Evolutionary conservation across 2,113 vertebrate genomes (phyloP), one percentile per base, ranked within the genome.

Genomic region (Sinosuthora webbiana): DNA sequence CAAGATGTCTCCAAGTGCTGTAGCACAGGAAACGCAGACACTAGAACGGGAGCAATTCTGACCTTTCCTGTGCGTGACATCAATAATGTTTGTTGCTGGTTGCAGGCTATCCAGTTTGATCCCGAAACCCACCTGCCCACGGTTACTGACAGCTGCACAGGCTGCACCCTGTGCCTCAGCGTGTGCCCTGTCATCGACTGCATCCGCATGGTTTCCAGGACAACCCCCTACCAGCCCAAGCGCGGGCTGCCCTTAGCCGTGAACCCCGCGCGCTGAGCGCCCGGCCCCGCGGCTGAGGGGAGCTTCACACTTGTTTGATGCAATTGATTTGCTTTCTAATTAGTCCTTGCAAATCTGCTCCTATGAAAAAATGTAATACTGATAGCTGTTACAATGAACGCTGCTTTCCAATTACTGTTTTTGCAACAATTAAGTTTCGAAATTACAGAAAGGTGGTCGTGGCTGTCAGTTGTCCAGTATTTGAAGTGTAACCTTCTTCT

Each of bases 171-270:
- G 84, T 99, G 99, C 90, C 96, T 99, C 94, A 99, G 99, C 22
- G 98, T 99, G 95, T 99, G 99, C 96, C 99, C 99, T 55, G 98
- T 99, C 97, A 98, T 99, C 94, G 98, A 99, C 98, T 99, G 99
- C 98, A 99, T 99, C 98, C 98, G 90, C 93, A 99, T 99, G 99
- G 98, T 99, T 95, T 95, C 98, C 97, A 98, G 99, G 98, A 98
- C 97, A 97, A 99, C 98, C 23, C 96, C 98, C 75, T 98, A 99
- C 78, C 87, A 97, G 87, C 99, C 99, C 81, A 98, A 97, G 91
- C 99, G 99, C 74, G 99, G 99, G 56, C 97, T 99, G 96, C 99
- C 99, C 97, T 96, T 98, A 85, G 96, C 98, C 30, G 27, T 98
- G 86, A 98, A 94, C 97, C 98, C 98, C 9, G 87, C 96, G 74